Evolutionary conservation across 2,113 vertebrate species (phyloP).

Genomic region (Leuciscus idus): DNA sequence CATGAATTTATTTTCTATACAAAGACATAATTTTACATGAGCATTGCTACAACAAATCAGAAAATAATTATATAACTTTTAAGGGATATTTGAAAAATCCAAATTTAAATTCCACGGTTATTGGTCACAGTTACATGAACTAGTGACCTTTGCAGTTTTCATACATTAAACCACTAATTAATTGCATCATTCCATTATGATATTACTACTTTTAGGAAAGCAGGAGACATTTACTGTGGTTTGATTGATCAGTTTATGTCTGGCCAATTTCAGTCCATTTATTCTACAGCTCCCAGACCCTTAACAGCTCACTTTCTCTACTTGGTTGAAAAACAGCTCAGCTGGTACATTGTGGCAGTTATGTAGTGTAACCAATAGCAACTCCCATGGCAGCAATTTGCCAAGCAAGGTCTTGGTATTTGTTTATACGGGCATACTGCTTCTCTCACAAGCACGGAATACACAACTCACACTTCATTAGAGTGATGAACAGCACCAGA

Average conservation of each 20-base stretch:
- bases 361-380: not conserved
- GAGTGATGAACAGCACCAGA: not conserved
- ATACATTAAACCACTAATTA: not conserved
- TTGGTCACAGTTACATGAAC: not conserved
- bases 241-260: constrained; percentile 6
- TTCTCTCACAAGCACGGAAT: not conserved
- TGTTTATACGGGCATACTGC: not conserved
- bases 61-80: not conserved
- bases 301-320: not conserved
- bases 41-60: not conserved
- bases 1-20: not conserved
- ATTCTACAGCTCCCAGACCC: not conserved
- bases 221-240: not conserved
- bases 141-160: not conserved
- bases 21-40: not conserved
- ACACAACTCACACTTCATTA: not conserved
- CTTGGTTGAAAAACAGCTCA: constrained; percentile 17
- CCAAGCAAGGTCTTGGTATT: not conserved
- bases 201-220: not conserved
- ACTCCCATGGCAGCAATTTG: constrained; percentile 5
- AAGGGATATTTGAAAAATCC: not conserved
- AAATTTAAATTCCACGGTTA: not conserved
- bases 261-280: not conserved
- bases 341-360: not conserved
- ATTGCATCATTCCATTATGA: not conserved